Base-by-base conservation (phyloP, 2,797 vertebrate species). In the Taenioides sp. region DNA sequence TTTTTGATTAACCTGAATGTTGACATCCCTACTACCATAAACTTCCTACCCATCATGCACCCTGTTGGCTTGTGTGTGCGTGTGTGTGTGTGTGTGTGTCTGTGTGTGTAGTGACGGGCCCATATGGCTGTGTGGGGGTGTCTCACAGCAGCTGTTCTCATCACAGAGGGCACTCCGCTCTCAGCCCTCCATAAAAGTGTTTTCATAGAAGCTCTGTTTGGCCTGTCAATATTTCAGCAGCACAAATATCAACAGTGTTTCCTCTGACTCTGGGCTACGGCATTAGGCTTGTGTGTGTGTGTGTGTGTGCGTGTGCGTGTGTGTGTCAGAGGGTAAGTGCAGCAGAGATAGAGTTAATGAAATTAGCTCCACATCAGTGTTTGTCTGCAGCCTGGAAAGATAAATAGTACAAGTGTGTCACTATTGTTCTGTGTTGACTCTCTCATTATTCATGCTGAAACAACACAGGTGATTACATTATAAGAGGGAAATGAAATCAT, bases 371-470 rank as follows among this genome's bases (percentile, higher is more conserved):
- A 62, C 71, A 65, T 49, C 65, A 71, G 67, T 72, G 83, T 87
- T 80, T 77, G 78, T 78, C 71, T 74, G 81, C 74, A 67, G 72
- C 72, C 70, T 76, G 86, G 82, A 88, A 87, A 89, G 75, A 84
- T 58, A 86, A 86, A 89, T 68, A 87, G 65, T 31, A 28, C 0
- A 31, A 31, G 58, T 17, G 18, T 28, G 27, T 6, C 1, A 7
- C 16, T 17, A 7, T 5, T 60, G 25, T 28, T 60, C 2, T 60
- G 17, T 25, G 27, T 61, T 61, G 28, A 34, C 58, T 28, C 7
- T 60, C 9, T 60, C 7, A 25, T 60, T 60, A 60, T 60, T 60
- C 28, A 18, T 20, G 14, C 28, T 34, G 9, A 20, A 61, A 9
- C 28, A 34, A n/a, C 59, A n/a, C 74, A 75, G 65, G 63, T 47